phyloP scores from a whole-genome alignment of 1,140 invertebrate genomes.

The Metopolophium dirhodum region DNA sequence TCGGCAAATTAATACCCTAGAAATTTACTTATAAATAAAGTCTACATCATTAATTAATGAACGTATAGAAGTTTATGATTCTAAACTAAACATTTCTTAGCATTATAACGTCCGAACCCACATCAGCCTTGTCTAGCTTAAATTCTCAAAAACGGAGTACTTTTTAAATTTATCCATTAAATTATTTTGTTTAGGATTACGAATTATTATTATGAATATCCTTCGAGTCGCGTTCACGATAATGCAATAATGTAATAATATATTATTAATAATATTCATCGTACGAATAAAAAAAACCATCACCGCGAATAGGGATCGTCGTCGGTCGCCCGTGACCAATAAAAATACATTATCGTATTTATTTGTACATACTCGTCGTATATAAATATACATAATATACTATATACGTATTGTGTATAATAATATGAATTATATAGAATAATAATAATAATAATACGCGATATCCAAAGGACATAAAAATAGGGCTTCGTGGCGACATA shows the following conservation, averaged over 20 bases:
- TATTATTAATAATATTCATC: neutral
- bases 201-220: neutral
- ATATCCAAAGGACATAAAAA: constrained; percentile 24
- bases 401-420: neutral
- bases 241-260: neutral
- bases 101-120: too few relatives aligned
- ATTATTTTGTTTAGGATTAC: too few relatives aligned
- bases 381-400: too few relatives aligned
- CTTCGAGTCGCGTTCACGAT: neutral
- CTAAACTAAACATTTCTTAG: too few relatives aligned
- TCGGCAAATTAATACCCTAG: too few relatives aligned
- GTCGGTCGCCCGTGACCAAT: neutral
- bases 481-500: neutral
- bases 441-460: neutral
- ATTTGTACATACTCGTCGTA: neutral
- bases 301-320: neutral
- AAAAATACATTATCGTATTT: constrained; percentile 9
- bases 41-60: too few relatives aligned
- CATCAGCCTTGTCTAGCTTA: too few relatives aligned
- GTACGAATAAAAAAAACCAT: neutral
- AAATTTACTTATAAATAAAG: too few relatives aligned
- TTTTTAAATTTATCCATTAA: too few relatives aligned
- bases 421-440: neutral
- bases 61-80: too few relatives aligned
- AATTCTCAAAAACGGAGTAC: too few relatives aligned